Percentiles rank a stretch among this genome's conserved stretches.
These are phyloP conservation scores for Dexiosoma caninum DNA, from an alignment of 2,888 invertebrate genomes.

Conservation along the genomic window DNA sequence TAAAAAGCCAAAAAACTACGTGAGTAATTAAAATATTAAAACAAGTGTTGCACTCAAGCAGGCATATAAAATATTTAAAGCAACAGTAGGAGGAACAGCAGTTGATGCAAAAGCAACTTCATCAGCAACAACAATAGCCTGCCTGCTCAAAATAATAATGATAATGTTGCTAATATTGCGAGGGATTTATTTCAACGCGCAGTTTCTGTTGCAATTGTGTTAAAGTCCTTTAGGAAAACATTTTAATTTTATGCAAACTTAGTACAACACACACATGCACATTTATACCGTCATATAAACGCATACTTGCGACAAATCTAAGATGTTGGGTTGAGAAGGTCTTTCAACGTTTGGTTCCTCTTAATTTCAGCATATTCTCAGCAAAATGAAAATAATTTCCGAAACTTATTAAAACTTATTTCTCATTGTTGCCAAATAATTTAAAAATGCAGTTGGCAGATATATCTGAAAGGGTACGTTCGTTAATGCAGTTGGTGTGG, in stretches of 20 bases:
- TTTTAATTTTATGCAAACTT: slow-evolving; percentile 50
- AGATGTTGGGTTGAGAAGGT: no score
- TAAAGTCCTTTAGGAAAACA: slow-evolving; percentile 52
- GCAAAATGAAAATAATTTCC: no score
- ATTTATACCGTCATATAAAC: neutral
- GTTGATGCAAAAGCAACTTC: neutral
- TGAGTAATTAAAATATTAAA: slow-evolving; percentile 48
- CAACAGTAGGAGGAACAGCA: neutral
- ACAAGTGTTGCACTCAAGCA: slow-evolving; percentile 22
- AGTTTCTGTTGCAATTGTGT: slow-evolving; percentile 20
- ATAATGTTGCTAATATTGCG: slow-evolving; percentile 19
- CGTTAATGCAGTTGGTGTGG: no score
- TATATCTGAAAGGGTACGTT: no score
- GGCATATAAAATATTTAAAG: slow-evolving; percentile 4
- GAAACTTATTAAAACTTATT: no score
- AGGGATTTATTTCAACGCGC: neutral
- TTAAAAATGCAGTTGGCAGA: no score
- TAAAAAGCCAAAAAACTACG: slow-evolving; percentile 7
- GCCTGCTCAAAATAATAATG: slow-evolving; percentile 16
- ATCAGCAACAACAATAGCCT: neutral
- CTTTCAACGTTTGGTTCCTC: no score
- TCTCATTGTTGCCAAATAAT: no score
- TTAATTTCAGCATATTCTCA: no score
- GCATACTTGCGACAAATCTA: neutral
- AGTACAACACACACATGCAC: neutral